Evolutionary conservation across 2,888 invertebrate genomes (phyloP).

Genomic region (Cephus pulcher): DNA sequence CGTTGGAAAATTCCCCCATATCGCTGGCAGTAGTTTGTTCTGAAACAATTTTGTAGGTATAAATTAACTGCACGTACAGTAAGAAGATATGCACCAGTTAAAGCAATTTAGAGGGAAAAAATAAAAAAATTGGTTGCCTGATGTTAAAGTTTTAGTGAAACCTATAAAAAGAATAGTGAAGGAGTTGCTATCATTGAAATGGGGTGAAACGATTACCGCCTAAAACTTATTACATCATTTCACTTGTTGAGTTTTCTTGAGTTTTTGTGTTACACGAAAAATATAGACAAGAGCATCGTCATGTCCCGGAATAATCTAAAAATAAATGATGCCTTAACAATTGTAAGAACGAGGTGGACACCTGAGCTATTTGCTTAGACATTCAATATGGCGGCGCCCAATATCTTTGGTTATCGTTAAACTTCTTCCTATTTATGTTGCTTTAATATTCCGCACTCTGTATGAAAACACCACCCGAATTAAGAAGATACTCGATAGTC

Average conservation of each 20-base stretch:
- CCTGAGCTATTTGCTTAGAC: not conserved
- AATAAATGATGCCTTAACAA: not conserved
- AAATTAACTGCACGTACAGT: not conserved
- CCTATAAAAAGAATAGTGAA: not conserved
- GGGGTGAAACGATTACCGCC: not conserved
- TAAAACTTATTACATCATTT: not conserved
- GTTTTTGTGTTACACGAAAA: not conserved
- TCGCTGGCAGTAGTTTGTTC: conserved; percentile 55
- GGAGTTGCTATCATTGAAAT: not conserved
- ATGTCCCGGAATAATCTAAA: not conserved
- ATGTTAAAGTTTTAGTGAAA: not conserved
- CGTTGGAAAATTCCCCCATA: conserved; percentile 56
- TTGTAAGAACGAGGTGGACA: not conserved
- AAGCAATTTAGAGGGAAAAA: not conserved
- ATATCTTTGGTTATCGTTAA: not conserved
- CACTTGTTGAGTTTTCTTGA: not conserved
- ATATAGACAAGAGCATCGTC: not conserved
- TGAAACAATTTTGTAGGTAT: conserved; percentile 28
- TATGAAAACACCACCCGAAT: not conserved
- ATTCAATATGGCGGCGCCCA: not conserved
- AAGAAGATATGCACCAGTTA: not conserved
- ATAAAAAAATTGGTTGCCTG: not conserved
- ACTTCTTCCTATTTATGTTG: not conserved
- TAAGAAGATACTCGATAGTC: not conserved
- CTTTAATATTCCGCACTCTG: not conserved